phyloP scores from a whole-genome alignment of 1,140 invertebrate species.

The Hylaeus volcanicus region DNA sequence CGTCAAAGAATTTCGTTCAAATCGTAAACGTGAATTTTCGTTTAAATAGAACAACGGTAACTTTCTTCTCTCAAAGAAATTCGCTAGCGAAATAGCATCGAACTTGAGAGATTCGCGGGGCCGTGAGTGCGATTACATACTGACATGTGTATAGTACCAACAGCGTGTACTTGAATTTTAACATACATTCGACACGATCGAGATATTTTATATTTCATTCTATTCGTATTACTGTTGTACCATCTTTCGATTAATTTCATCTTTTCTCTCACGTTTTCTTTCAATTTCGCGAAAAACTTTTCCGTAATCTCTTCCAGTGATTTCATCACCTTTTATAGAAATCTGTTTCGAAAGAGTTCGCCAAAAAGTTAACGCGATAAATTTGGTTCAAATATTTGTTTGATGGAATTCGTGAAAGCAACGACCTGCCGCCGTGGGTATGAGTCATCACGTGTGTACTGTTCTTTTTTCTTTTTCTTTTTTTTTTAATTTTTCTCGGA shows the following conservation, averaged over 20 bases:
- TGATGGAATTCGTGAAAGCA: too few species aligned
- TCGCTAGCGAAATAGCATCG: not conserved
- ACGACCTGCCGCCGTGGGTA: too few species aligned
- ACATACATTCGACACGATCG: not conserved
- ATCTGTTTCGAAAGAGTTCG: not conserved
- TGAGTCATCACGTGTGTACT: too few species aligned
- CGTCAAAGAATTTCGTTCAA: not conserved
- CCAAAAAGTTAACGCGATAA: not conserved
- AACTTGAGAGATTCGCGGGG: too few species aligned
- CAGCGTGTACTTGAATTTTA: not conserved
- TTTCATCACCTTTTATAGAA: slow-evolving; percentile 30
- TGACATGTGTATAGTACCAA: not conserved
- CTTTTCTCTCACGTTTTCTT: not conserved
- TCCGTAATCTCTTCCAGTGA: not conserved
- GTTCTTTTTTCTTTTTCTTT: too few species aligned
- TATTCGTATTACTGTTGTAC: not conserved
- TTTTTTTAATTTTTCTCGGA: not conserved
- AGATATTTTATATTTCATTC: not conserved
- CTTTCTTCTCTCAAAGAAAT: not conserved
- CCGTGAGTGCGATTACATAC: not conserved
- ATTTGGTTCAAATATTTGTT: not conserved
- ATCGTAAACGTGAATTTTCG: not conserved
- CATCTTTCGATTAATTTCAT: not conserved
- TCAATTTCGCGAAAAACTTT: not conserved
- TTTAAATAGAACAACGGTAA: not conserved